phyloP scores from a whole-genome alignment of 2,888 invertebrate genomes.

The Drepana falcataria region DNA sequence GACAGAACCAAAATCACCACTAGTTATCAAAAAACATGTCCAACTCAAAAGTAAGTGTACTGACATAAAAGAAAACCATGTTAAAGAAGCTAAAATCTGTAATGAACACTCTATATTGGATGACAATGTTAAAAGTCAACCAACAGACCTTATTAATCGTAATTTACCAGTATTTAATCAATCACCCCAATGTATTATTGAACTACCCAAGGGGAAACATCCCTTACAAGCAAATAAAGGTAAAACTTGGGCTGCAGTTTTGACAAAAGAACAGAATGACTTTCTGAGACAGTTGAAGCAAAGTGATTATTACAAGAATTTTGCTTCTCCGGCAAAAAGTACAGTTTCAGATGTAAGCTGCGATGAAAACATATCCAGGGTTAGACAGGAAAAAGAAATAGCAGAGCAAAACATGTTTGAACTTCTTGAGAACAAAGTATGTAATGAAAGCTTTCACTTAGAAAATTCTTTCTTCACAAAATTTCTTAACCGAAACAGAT shows the following conservation, averaged over 20 bases:
- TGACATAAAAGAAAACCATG: conserved; percentile 8
- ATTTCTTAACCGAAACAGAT: conserved; percentile 59
- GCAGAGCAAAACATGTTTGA: conserved; percentile 88
- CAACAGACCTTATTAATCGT: neutral
- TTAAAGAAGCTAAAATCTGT: neutral
- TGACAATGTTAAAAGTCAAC: neutral
- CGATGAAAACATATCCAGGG: conserved; percentile 45
- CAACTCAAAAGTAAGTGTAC: conserved; percentile 11
- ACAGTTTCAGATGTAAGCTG: conserved; percentile 51
- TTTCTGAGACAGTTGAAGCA: conserved; percentile 63
- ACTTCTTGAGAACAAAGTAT: conserved; percentile 85
- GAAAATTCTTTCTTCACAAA: conserved; percentile 81
- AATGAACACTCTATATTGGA: neutral
- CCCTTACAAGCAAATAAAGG: conserved; percentile 58
- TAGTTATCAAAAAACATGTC: conserved; percentile 15
- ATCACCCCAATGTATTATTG: conserved; percentile 15
- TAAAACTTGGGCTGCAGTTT: conserved; percentile 66
- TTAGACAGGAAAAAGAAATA: conserved; percentile 59
- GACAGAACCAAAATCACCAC: conserved; percentile 21
- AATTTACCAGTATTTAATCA: conserved; percentile 5
- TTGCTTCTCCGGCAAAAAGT: conserved; percentile 62
- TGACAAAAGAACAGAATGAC: conserved; percentile 67
- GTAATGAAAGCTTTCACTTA: conserved; percentile 84
- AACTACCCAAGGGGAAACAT: conserved; percentile 54
- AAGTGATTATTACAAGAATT: conserved; percentile 70